phyloP scores from a whole-genome alignment of 2,113 vertebrate genomes.

The Gymnarchus niloticus region DNA sequence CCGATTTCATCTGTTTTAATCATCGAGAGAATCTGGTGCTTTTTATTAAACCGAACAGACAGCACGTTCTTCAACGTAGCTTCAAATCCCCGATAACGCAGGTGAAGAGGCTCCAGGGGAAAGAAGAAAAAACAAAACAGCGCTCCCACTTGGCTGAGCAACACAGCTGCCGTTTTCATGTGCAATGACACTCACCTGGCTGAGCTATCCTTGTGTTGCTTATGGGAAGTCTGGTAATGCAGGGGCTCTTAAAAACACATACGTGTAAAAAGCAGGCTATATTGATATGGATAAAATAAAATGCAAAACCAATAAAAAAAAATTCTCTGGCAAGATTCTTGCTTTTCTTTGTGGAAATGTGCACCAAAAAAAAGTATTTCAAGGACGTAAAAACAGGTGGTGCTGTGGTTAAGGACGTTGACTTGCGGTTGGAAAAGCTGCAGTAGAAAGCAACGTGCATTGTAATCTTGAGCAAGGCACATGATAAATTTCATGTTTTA shows the following conservation, averaged over 20 bases:
- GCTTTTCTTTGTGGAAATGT: background rate
- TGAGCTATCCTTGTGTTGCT: background rate
- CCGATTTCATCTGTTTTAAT: background rate
- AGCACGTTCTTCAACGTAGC: background rate
- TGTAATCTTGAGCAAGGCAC: background rate
- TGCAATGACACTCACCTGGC: no score
- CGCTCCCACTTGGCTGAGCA: background rate
- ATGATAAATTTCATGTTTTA: background rate
- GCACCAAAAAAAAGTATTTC: background rate
- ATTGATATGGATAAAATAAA: background rate
- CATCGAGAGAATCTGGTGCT: background rate
- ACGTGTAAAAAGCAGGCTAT: background rate
- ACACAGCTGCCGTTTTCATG: background rate
- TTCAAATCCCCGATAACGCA: background rate
- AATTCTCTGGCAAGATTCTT: background rate
- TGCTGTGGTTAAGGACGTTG: constrained; percentile 43
- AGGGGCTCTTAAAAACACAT: background rate
- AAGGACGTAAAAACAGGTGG: constrained; percentile 33
- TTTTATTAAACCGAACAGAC: background rate
- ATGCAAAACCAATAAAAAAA: background rate
- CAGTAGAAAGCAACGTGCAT: background rate
- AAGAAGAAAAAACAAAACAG: background rate
- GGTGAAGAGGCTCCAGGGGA: no score
- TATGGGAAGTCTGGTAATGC: background rate
- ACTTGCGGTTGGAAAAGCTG: constrained; percentile 30